Percentiles rank a stretch among this genome's conserved stretches.
These are phyloP conservation scores for Lerista edwardsae DNA, from an alignment of 2,797 vertebrate genomes.

Conservation along the genomic window DNA sequence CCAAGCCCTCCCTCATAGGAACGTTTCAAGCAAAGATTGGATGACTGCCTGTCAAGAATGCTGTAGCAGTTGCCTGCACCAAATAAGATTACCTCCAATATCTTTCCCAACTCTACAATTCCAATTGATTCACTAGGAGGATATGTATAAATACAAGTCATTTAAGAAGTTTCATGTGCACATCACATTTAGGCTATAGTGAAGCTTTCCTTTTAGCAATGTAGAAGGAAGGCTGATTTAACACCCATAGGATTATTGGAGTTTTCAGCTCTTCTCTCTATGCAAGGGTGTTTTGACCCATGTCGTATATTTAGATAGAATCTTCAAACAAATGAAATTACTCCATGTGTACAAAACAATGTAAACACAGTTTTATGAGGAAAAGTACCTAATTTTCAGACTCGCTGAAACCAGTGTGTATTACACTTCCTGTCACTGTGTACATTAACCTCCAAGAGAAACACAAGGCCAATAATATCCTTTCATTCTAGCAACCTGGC, in stretches of 20 bases:
- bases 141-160: not conserved
- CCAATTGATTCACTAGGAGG: not conserved
- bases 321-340: not conserved
- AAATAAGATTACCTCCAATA: no score
- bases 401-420: not conserved
- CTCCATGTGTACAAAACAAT: not conserved
- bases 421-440: not conserved
- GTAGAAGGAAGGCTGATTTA: no score
- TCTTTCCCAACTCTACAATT: no score
- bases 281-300: not conserved
- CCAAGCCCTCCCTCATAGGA: no score
- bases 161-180: not conserved
- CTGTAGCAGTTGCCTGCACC: no score
- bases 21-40: no score
- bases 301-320: not conserved
- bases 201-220: not conserved
- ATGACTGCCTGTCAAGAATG: no score
- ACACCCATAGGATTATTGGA: no score
- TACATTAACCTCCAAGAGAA: not conserved
- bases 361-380: not conserved
- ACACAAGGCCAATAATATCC: not conserved
- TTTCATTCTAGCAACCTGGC: no score
- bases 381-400: not conserved
- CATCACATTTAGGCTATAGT: not conserved
- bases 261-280: not conserved